A percentile compares a stretch with the other conserved stretches of the same genome.
phyloP scores from a whole-genome alignment of 1,140 invertebrate species.

The Coptotermes formosanus region DNA sequence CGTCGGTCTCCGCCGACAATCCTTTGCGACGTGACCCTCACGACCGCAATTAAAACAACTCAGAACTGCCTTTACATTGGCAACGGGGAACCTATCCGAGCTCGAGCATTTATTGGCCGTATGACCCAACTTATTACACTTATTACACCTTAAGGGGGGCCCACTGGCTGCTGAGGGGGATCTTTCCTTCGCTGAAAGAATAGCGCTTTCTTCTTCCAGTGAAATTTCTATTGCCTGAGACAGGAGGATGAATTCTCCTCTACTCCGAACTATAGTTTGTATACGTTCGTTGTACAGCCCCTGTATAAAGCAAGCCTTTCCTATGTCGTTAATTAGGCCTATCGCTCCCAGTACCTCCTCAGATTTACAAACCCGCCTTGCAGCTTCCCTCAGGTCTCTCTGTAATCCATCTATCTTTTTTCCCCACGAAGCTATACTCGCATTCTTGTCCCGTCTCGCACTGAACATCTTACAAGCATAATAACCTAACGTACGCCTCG shows the following conservation, averaged over 20 bases:
- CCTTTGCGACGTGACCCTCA: too few relatives aligned
- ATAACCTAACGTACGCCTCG: background rate
- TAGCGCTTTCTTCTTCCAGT: background rate
- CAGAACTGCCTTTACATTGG: too few relatives aligned
- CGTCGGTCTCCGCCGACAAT: too few relatives aligned
- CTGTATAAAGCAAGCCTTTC: conserved; percentile 10
- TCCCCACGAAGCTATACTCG: background rate
- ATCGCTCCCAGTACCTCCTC: background rate
- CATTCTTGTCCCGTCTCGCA: background rate
- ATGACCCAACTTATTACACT: too few relatives aligned
- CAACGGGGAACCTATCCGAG: too few relatives aligned
- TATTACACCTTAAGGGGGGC: too few relatives aligned
- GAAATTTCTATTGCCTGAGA: background rate
- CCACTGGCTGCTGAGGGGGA: too few relatives aligned
- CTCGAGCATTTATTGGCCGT: too few relatives aligned
- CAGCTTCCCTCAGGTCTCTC: background rate
- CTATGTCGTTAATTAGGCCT: background rate
- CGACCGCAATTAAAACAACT: too few relatives aligned
- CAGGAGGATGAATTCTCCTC: background rate
- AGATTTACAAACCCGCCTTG: background rate
- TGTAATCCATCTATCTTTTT: background rate
- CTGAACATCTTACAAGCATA: background rate
- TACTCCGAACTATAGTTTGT: background rate
- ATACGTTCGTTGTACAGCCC: background rate
- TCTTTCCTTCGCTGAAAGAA: background rate